Base-by-base conservation (phyloP, 2,113 vertebrate genomes). In the Ploceus nigricollis region DNA sequence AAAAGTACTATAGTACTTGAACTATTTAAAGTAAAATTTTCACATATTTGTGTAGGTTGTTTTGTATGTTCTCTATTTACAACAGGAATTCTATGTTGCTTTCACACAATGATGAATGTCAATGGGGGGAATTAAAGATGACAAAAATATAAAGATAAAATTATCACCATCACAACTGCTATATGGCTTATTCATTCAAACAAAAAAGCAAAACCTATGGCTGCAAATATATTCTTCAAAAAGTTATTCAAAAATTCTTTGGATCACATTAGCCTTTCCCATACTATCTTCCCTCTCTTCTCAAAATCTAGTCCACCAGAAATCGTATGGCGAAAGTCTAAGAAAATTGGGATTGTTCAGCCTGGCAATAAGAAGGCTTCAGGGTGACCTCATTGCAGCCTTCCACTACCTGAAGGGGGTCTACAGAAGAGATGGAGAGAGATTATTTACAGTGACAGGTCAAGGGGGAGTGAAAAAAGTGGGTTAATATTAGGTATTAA, bases 301-400 rank as follows among this genome's bases (percentile, higher is more conserved):
- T 47, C 83, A 92, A 87, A 89, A 47, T 27, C 2, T 17, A 53
- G 13, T 66, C 37, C 42, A 50, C 13, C 31, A 66, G 25, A 87
- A 91, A 81, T 14, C 1, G 0, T 20, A 47, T 7, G 16, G 11
- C 3, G 0, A 28, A 73, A 51, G 27, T 33, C 44, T 45, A 45
- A 25, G 31, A 48, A 15, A 69, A 61, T 1, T 54, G 40, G 40
- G 8, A 40, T 27, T 69, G 40, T 27, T 61, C 40, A 69, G n/a
- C 25, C n/a, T 33, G 47, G 21, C 37, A 90, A 42, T 69, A 17
- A 47, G 40, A 42, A 69, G 25, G 47, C 14, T 69, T 75, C n/a
- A 22, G 16, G 6, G 28, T 24, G 37, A 54, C 30, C 21, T 69
- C 47, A 69, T 0, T 61, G 11, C 12, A 58, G 30, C n/a, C 14